A percentile compares a stretch with the other conserved stretches of the same genome.
Conservation (phyloP, 1,140 invertebrate species). For the Mya arenaria region DNA sequence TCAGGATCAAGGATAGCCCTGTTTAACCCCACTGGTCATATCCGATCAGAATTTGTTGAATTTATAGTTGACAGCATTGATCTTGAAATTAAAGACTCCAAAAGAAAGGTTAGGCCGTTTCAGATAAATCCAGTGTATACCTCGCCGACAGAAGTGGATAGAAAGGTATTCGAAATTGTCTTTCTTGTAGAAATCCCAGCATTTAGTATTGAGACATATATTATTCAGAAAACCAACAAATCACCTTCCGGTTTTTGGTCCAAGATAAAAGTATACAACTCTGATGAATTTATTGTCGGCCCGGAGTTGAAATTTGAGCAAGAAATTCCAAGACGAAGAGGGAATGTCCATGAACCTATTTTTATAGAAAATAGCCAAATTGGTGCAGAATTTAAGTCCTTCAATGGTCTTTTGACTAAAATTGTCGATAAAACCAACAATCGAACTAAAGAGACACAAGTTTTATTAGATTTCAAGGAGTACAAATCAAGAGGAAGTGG, state of each 20-base stretch:
- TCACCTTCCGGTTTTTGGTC: slow-evolving; percentile 48
- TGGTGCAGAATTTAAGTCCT: slow-evolving; percentile 66
- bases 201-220: slow-evolving; percentile 65
- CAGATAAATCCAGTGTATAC: slow-evolving; percentile 73
- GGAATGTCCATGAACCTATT: slow-evolving; percentile 50
- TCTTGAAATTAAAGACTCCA: slow-evolving; percentile 59
- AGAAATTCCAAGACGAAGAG: slow-evolving; percentile 57
- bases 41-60: slow-evolving; percentile 67
- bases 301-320: slow-evolving; percentile 64
- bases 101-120: slow-evolving; percentile 64
- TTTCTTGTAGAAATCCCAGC: slow-evolving; percentile 71
- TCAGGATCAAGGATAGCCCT: slow-evolving; percentile 64
- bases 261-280: slow-evolving; percentile 67
- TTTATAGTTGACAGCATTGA: slow-evolving; percentile 63
- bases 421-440: slow-evolving; percentile 66
- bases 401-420: slow-evolving; percentile 63
- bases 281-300: slow-evolving; percentile 64
- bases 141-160: slow-evolving; percentile 58
- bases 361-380: slow-evolving; percentile 70
- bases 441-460: slow-evolving; percentile 71
- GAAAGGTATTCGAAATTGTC: slow-evolving; percentile 66
- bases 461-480: slow-evolving; percentile 88
- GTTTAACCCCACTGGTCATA: slow-evolving; percentile 72
- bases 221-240: slow-evolving; percentile 23
- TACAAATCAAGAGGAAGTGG: slow-evolving; percentile 88